Percentiles rank a stretch among this genome's conserved stretches.
phyloP scores from a whole-genome alignment of 2,888 invertebrate species.

The Sinhomidia bicolor region DNA sequence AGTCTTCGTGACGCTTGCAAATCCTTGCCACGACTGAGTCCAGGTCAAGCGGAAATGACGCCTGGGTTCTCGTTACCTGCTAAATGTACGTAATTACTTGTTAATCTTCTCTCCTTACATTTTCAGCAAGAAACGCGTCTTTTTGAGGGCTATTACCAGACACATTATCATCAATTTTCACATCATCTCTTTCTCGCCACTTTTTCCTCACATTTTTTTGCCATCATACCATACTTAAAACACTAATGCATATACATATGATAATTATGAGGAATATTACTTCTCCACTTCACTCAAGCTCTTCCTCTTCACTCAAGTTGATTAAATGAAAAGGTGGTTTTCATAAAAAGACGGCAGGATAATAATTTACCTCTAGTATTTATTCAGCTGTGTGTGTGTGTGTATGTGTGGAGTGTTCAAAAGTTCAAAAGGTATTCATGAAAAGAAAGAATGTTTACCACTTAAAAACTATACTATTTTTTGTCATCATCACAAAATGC shows the following conservation, averaged over 20 bases:
- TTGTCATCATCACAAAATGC: conserved; percentile 8
- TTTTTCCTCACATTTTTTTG: neutral
- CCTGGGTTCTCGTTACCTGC: conserved; percentile 70
- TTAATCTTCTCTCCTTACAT: neutral
- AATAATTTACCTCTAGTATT: conserved; percentile 43
- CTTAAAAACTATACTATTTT: conserved; percentile 30
- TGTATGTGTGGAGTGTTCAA: neutral
- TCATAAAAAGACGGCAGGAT: neutral
- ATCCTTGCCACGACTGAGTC: conserved; percentile 49
- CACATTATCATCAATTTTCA: conserved; percentile 59
- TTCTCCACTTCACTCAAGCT: neutral
- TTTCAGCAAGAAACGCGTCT: neutral
- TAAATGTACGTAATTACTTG: conserved; percentile 66
- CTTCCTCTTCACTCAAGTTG: neutral
- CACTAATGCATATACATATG: neutral
- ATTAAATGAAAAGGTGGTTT: conserved; percentile 33
- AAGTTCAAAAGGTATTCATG: conserved; percentile 25
- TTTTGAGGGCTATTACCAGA: conserved; percentile 23
- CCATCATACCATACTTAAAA: neutral
- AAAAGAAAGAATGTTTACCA: conserved; percentile 16
- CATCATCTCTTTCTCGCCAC: conserved; percentile 43
- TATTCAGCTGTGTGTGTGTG: conserved; percentile 53
- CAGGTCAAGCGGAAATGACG: conserved; percentile 73
- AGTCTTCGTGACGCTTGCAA: conserved; percentile 65
- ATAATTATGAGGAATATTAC: neutral